Evolutionary conservation across 2,113 vertebrate genomes (phyloP), one percentile per base, ranked within the genome.

Genomic region (Odontesthes bonariensis): DNA sequence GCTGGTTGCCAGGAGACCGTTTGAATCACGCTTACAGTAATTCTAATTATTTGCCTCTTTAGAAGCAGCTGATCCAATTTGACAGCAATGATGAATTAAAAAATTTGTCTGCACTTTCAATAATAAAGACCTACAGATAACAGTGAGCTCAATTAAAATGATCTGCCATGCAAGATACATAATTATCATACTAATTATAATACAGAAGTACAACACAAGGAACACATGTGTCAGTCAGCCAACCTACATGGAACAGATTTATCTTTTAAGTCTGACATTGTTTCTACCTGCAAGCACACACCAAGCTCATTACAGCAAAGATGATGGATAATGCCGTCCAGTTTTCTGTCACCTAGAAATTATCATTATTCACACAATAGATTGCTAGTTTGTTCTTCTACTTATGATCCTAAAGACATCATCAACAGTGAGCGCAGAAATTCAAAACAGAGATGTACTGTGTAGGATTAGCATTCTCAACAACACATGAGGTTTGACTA

Each of bases 1-100:
- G 27, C 33, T 35, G 52, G 73, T 60, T 81, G 55, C 73, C 55
- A 69, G n/a, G 69, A 33, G 40, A 68, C 64, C 8, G 22, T 56
- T 59, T 75, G 53, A n/a, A n/a, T 53, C 64, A 42, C 20, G 5
- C 46, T 75, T 53, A 47, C 17, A 58, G 54, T 56, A 40, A 5
- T 47, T 82, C 60, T 64, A 68, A 73, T 77, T 64, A 49, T 77
- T 69, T 47, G 6, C 68, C 31, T 55, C 16, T 40, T 59, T 32
- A 35, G 56, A 53, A 60, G 35, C 17, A n/a, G 51, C 20, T 67
- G n/a, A 55, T 55, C 61, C 51, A 71, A 5, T 17, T 49, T 38
- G 42, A 23, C 27, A 51, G 19, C 17, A 27, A 54, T 51, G 46
- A 9, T 69, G 9, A 64, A 46, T 69, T 35, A 51, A 27, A 53